A percentile compares a stretch with the other conserved stretches of the same genome.
Conservation (phyloP, 2,888 invertebrate species). For the Euproctis similis region DNA sequence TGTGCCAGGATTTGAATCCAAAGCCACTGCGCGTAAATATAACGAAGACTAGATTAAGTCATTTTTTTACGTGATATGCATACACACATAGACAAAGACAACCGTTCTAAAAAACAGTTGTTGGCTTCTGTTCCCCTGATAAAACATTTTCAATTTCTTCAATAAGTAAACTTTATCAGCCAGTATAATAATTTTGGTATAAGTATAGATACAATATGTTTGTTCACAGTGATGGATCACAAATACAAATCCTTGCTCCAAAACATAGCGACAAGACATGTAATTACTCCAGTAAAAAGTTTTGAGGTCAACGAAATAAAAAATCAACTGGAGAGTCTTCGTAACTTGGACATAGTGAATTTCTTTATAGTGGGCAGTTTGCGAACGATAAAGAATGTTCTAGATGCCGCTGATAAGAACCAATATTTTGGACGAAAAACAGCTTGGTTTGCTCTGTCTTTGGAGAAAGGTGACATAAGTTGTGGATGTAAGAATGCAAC, state of each 20-base stretch:
- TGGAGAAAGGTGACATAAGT: constrained; percentile 83
- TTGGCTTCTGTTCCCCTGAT: too few relatives aligned
- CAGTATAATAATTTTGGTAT: too few relatives aligned
- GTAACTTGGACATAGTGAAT: constrained; percentile 90
- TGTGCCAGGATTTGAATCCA: too few relatives aligned
- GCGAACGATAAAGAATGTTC: constrained; percentile 80
- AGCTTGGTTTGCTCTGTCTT: constrained; percentile 90
- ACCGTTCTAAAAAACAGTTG: constrained; percentile 20
- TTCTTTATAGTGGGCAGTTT: constrained; percentile 89
- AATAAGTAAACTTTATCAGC: too few relatives aligned
- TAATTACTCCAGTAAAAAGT: constrained; percentile 81
- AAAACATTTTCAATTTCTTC: too few relatives aligned
- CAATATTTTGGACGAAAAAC: constrained; percentile 89
- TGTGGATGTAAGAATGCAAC: constrained; percentile 87
- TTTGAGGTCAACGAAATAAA: constrained; percentile 78
- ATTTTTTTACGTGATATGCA: too few relatives aligned
- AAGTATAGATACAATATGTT: constrained; percentile 13
- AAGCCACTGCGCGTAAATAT: too few relatives aligned
- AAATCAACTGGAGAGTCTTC: constrained; percentile 81
- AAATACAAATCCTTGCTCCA: constrained; percentile 93
- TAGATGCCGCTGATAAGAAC: constrained; percentile 82
- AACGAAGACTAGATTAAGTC: too few relatives aligned
- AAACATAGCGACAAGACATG: constrained; percentile 92
- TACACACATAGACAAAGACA: too few relatives aligned
- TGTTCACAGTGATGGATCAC: constrained; percentile 88